Base-by-base conservation (phyloP, 2,888 invertebrate species). In the Ceriagrion tenellum region DNA sequence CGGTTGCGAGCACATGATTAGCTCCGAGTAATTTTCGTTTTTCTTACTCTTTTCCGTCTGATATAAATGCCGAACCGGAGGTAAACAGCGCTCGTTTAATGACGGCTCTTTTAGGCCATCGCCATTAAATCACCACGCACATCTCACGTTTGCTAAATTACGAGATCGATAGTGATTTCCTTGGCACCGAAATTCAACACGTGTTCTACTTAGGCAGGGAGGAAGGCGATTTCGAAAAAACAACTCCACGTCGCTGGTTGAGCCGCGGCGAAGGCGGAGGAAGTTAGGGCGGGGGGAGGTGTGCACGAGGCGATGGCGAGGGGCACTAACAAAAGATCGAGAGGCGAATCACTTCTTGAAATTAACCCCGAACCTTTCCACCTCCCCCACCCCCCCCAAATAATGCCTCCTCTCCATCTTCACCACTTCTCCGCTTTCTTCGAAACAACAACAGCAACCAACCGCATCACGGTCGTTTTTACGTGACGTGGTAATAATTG, bases 61-160 rank as follows among this genome's bases (percentile, higher is more conserved):
- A 26, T 69, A 23, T n/a, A 69, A 69, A 69, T 26, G 69, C 69
- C n/a, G 10, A n/a, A 69, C 26, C 26, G 26, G 69, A 69, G 69
- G 69, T 69, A 69, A 69, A 69, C 69, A 69, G 69, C 69, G 26
- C 69, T 26, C 26, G n/a, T 69, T 69, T 69, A 69, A 69, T 69
- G 69, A 69, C n/a, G 10, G 69, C 69, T n/a, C 69, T 69, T 69
- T 69, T 69, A n/a, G 69, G n/a, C n/a, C 26, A 69, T 69, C 26
- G 40, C 55, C 90, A 30, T 90, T 23, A 35, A 91, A 59, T 91
- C 91, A 63, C 40, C 59, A 35, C 63, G 59, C 20, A 23, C 91
- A 91, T 91, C 91, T 91, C 91, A 91, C 91, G 91, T 91, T 91
- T 63, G 91, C 91, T 63, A 91, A 91, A 91, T 91, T 63, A 91